A percentile compares a stretch with the other conserved stretches of the same genome.
These are phyloP conservation scores for Stylophora pistillata DNA, from an alignment of 64 coral and sea anemone genomes.

Conservation along the genomic window DNA sequence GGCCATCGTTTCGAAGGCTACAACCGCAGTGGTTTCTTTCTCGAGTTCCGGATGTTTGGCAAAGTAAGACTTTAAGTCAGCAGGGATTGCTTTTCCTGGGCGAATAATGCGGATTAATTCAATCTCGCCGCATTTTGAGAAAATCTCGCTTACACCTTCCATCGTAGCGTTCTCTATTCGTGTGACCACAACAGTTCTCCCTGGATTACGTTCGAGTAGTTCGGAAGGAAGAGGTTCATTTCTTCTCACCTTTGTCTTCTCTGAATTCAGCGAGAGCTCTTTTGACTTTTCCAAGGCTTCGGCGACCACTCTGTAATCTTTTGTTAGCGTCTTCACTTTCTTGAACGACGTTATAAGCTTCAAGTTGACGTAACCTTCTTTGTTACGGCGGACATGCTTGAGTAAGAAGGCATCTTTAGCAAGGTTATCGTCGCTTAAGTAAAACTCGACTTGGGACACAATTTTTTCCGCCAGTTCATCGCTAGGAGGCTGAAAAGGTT, in stretches of 20 bases:
- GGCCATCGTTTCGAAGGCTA: constrained; percentile 99
- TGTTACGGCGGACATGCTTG: constrained; percentile 97
- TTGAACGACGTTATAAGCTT: constrained; percentile 99
- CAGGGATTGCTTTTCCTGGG: constrained; percentile 78
- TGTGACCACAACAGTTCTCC: constrained; percentile 84
- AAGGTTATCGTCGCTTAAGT: constrained; percentile 92
- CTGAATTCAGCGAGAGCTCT: constrained; percentile 76
- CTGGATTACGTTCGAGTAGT: constrained; percentile 90
- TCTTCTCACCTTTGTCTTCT: constrained; percentile 91
- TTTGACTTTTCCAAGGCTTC: constrained; percentile 84
- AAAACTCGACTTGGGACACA: constrained; percentile 83
- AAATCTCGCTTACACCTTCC: constrained; percentile 88
- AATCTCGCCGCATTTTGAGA: constrained; percentile 97
- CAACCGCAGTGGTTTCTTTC: constrained; percentile 79
- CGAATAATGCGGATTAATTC: constrained; percentile 92
- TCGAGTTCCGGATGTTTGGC: constrained; percentile 73
- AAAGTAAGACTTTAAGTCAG: constrained; percentile 75
- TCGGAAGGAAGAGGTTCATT: constrained; percentile 74
- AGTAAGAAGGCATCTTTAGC: constrained; percentile 92
- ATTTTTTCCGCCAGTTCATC: constrained; percentile 86
- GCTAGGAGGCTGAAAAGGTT: constrained; percentile 76
- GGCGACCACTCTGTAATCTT: constrained; percentile 91
- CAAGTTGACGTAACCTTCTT: constrained; percentile 95
- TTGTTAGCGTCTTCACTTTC: constrained; percentile 94
- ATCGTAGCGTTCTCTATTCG: constrained; percentile 72